Evolutionary conservation across 2,797 vertebrate genomes (phyloP).

Genomic region (Phrynocephalus guinanensis): DNA sequence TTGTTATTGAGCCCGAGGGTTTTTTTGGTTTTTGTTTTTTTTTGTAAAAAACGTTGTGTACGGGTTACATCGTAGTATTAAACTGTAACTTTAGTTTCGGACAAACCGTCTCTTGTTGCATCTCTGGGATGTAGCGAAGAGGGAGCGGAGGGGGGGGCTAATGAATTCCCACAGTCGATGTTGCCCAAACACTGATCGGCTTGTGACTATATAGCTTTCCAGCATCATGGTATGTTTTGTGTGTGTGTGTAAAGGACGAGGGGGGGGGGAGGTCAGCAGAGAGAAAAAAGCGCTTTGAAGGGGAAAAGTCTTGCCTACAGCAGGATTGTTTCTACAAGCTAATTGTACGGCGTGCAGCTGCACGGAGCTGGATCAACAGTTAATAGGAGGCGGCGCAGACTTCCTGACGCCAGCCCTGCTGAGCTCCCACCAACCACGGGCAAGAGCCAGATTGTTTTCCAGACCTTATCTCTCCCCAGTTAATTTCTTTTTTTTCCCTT

Average conservation of each 20-base stretch:
- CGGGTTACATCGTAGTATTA: constrained; percentile 76
- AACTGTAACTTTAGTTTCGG: constrained; percentile 81
- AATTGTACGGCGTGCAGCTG: constrained; percentile 83
- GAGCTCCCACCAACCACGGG: constrained; percentile 81
- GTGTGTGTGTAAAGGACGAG: constrained; percentile 57
- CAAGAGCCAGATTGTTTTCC: constrained; percentile 83
- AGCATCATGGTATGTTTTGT: constrained; percentile 45
- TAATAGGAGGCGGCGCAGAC: constrained; percentile 83
- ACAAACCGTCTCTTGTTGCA: constrained; percentile 79
- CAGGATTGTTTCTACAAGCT: constrained; percentile 81
- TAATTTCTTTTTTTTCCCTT: constrained; percentile 60
- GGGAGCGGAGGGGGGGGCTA: constrained; percentile 65
- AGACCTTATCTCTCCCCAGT: constrained; percentile 81
- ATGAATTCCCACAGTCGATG: constrained; percentile 82
- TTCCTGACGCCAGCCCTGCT: constrained; percentile 86
- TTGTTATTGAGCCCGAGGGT: constrained; percentile 70
- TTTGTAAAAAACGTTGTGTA: constrained; percentile 46
- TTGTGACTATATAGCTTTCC: constrained; percentile 71
- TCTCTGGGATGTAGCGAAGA: constrained; percentile 65
- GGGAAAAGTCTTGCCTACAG: constrained; percentile 78
- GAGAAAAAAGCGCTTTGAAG: constrained; percentile 80
- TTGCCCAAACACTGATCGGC: constrained; percentile 77
- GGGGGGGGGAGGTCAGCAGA: constrained; percentile 72
- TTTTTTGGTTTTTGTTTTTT: constrained; percentile 53
- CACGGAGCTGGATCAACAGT: constrained; percentile 83